Percentiles rank a stretch among this genome's conserved stretches.
phyloP scores from a whole-genome alignment of 2,113 vertebrate genomes.

The Desmodus rotundus region DNA sequence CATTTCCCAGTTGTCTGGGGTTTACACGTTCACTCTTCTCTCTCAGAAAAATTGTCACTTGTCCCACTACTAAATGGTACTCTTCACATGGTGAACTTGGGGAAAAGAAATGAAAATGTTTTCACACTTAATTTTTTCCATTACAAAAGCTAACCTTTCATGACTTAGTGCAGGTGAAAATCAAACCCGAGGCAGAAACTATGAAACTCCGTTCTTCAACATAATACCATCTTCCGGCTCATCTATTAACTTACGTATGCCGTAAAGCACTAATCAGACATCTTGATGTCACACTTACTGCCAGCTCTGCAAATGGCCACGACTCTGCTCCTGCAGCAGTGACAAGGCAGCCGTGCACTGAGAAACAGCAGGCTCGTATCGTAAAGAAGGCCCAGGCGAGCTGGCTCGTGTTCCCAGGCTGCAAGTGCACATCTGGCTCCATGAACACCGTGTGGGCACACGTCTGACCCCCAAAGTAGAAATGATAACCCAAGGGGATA shows the following conservation, averaged over 20 bases:
- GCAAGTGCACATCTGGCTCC: not conserved
- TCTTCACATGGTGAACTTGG: conserved; percentile 28
- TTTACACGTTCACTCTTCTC: not conserved
- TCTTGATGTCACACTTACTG: not conserved
- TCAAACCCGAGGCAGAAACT: not conserved
- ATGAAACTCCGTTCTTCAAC: not conserved
- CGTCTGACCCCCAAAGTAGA: not conserved
- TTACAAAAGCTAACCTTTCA: conserved; percentile 17
- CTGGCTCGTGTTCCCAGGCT: not conserved
- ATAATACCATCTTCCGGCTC: not conserved
- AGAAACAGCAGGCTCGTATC: not conserved
- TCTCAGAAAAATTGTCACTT: not conserved
- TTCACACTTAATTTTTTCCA: not conserved
- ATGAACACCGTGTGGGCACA: not conserved
- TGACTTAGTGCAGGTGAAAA: not conserved
- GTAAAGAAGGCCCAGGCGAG: not conserved
- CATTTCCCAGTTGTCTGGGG: not conserved
- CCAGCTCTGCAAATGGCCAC: not conserved
- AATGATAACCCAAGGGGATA: not conserved
- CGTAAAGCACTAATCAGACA: not conserved
- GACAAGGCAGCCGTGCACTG: not conserved
- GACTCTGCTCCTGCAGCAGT: not conserved
- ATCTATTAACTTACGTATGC: not conserved
- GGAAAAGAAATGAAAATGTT: not conserved
- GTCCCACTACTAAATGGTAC: not conserved